Conservation (phyloP, 2,888 invertebrate species). For the Leptothorax acervorum region DNA sequence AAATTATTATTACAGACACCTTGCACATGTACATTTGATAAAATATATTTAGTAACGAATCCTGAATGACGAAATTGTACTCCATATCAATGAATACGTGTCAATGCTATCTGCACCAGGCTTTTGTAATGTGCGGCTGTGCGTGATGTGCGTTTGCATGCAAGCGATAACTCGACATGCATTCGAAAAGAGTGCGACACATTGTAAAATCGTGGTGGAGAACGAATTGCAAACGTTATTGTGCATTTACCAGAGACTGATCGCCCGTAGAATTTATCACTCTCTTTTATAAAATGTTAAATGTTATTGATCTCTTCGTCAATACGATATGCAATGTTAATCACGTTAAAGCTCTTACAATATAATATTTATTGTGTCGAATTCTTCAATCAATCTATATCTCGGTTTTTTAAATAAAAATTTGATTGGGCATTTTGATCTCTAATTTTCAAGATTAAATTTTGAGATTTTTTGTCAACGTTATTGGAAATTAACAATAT, state of each 20-base stretch:
- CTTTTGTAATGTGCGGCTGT: conserved; percentile 62
- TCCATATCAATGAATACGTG: conserved; percentile 70
- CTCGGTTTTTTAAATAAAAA: background rate
- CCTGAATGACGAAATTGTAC: conserved; percentile 72
- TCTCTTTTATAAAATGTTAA: conserved; percentile 34
- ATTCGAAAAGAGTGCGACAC: conserved; percentile 42
- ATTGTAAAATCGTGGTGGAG: conserved; percentile 41
- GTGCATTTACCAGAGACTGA: conserved; percentile 46
- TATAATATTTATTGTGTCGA: conserved; percentile 9
- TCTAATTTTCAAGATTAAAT: conserved; percentile 5
- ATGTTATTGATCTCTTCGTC: conserved; percentile 30
- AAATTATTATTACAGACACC: background rate
- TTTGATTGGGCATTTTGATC: background rate
- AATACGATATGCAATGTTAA: conserved; percentile 21
- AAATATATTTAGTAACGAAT: conserved; percentile 74
- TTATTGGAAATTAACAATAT: background rate
- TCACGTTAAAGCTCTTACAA: background rate
- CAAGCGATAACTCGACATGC: conserved; percentile 39
- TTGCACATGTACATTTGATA: conserved; percentile 4
- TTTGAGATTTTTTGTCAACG: background rate
- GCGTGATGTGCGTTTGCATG: conserved; percentile 67
- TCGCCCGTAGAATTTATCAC: conserved; percentile 20
- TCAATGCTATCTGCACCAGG: conserved; percentile 63
- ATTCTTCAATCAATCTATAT: background rate
- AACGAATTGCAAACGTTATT: conserved; percentile 41